Evolutionary conservation across 2,888 invertebrate genomes (phyloP), one percentile per base, ranked within the genome.

Genomic region (Apocheima hispidaria): DNA sequence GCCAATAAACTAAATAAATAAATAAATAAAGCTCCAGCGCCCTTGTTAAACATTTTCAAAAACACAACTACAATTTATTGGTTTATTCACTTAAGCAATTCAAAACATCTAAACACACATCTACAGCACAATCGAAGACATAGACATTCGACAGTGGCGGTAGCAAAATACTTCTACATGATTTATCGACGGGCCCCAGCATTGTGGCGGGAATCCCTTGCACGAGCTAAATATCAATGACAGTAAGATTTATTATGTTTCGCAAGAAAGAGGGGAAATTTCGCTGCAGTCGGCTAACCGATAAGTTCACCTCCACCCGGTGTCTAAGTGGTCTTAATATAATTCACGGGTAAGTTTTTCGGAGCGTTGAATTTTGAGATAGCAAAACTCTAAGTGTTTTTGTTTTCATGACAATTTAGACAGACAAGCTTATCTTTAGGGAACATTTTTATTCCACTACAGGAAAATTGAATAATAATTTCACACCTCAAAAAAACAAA

Each of bases 181-280:
- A 88, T 89, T 87, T 88, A 88, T 88, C 69, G 87, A 79, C 77
- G 74, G 75, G 75, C 73, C 74, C 79, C 74, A 63, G 67, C 63
- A 64, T 71, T 73, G 71, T 70, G 82, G 78, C 79, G 80, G 71
- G 73, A 75, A 81, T 83, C 83, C 81, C 83, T 78, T 79, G 82
- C 82, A 78, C 81, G 78, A 81, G 89, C 86, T 89, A 88, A 90
- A 87, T 88, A 88, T 86, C 88, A 89, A 88, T 86, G 90, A 87
- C 90, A 89, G 86, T 84, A 81, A 84, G 90, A 92, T 91, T 89
- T 90, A 91, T 91, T 86, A 84, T 83, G 82, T 85, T 82, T 78
- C 80, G 72, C 82, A 85, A 85, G 87, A 84, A 88, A 84, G 74
- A 70, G 77, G 76, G 73, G 68, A 83, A 88, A 83, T 89, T 87